Evolutionary conservation across 2,888 invertebrate genomes (phyloP).

Genomic region (Brachylomia viminalis): DNA sequence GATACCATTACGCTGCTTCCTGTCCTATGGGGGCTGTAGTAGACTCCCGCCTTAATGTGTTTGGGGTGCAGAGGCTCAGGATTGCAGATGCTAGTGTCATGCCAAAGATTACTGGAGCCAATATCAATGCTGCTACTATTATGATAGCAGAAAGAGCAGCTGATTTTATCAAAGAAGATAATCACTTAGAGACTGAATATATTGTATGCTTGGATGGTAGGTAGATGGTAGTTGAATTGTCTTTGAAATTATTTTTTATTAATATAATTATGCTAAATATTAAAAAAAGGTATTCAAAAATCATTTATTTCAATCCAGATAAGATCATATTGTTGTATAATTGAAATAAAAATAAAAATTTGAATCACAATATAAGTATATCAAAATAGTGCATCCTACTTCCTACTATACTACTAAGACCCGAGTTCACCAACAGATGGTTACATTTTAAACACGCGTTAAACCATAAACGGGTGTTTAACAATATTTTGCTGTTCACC

Average conservation of each 20-base stretch:
- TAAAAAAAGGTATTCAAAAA: neutral
- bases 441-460: no score
- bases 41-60: constrained; percentile 91
- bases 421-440: no score
- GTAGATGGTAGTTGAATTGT: no score
- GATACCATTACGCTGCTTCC: constrained; percentile 93
- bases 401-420: no score
- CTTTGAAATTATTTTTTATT: neutral
- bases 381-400: no score
- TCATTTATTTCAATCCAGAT: no score
- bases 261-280: neutral
- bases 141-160: constrained; percentile 93
- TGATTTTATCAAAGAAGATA: constrained; percentile 61
- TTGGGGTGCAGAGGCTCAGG: constrained; percentile 91
- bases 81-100: constrained; percentile 94
- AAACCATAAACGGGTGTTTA: no score
- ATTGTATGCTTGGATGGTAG: neutral
- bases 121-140: constrained; percentile 93
- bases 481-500: no score
- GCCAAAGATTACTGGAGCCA: constrained; percentile 92
- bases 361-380: no score
- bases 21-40: constrained; percentile 94
- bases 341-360: no score
- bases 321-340: no score
- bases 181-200: constrained; percentile 4